Conservation (phyloP, 2,113 vertebrate species). For the Pseudorasbora parva region DNA sequence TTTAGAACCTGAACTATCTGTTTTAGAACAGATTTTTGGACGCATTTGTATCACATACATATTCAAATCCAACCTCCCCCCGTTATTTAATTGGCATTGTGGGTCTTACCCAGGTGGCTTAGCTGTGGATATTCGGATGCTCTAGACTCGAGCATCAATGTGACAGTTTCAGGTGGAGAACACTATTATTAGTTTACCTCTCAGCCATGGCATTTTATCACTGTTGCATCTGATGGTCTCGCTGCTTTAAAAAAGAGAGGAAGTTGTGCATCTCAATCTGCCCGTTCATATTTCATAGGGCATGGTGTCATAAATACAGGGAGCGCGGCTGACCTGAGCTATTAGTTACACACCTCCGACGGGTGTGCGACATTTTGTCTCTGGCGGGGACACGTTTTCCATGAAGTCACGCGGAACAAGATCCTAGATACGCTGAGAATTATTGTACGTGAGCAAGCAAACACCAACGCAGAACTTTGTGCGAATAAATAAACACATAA, state of each 20-base stretch:
- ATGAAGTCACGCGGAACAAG: constrained; percentile 30
- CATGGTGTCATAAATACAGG: constrained; percentile 78
- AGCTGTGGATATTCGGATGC: constrained; percentile 69
- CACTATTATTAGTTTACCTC: constrained; percentile 84
- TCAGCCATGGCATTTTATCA: constrained; percentile 80
- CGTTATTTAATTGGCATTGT: constrained; percentile 49
- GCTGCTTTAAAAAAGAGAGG: constrained; percentile 67
- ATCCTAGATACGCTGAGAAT: constrained; percentile 20
- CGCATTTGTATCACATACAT: neutral
- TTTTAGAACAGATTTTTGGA: neutral
- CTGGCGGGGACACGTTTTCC: constrained; percentile 58
- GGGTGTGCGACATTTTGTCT: constrained; percentile 71
- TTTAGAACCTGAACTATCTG: neutral
- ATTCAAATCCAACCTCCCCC: constrained; percentile 20
- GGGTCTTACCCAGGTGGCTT: constrained; percentile 61
- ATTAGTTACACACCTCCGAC: constrained; percentile 75
- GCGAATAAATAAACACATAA: constrained; percentile 4
- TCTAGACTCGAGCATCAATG: constrained; percentile 68
- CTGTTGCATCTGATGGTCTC: constrained; percentile 77
- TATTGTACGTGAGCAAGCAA: neutral
- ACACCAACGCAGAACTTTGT: constrained; percentile 23
- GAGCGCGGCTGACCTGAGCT: constrained; percentile 72
- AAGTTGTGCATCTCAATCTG: constrained; percentile 77
- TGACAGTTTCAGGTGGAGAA: constrained; percentile 84
- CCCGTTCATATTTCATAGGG: constrained; percentile 77